Evolutionary conservation across 2,113 vertebrate species (phyloP).

Genomic region (Hippocampus mohnikei): DNA sequence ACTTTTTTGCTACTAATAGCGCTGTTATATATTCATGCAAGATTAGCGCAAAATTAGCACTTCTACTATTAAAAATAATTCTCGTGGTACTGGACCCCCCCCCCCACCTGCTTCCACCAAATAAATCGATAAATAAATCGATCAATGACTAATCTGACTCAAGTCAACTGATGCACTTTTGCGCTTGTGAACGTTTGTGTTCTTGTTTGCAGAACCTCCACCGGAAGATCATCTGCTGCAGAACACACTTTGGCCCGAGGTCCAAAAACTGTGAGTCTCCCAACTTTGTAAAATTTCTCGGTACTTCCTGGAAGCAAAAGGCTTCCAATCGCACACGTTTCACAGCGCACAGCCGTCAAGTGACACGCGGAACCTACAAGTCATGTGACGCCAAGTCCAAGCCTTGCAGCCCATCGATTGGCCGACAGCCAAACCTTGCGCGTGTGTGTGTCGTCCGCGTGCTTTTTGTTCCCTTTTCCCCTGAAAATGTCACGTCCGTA

Average conservation of each 20-base stretch:
- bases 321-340: too few relatives aligned
- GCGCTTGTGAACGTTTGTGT: too few relatives aligned
- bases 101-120: too few relatives aligned
- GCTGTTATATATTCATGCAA: too few relatives aligned
- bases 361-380: background rate
- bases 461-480: background rate
- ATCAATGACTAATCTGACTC: too few relatives aligned
- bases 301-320: too few relatives aligned
- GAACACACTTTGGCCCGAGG: slow-evolving; percentile 96
- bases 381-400: background rate
- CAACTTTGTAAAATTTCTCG: background rate
- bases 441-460: background rate
- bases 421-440: background rate
- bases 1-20: too few relatives aligned
- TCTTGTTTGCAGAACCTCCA: slow-evolving; percentile 80
- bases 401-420: background rate
- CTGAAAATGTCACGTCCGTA: background rate
- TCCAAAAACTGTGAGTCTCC: slow-evolving; percentile 92
- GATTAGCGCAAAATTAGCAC: too few relatives aligned
- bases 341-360: background rate
- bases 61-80: too few relatives aligned
- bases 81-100: background rate
- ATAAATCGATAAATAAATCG: too few relatives aligned
- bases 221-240: slow-evolving; percentile 95
- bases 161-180: background rate